Evolutionary conservation across 2,113 vertebrate genomes (phyloP).

Genomic region (Morone chrysops): DNA sequence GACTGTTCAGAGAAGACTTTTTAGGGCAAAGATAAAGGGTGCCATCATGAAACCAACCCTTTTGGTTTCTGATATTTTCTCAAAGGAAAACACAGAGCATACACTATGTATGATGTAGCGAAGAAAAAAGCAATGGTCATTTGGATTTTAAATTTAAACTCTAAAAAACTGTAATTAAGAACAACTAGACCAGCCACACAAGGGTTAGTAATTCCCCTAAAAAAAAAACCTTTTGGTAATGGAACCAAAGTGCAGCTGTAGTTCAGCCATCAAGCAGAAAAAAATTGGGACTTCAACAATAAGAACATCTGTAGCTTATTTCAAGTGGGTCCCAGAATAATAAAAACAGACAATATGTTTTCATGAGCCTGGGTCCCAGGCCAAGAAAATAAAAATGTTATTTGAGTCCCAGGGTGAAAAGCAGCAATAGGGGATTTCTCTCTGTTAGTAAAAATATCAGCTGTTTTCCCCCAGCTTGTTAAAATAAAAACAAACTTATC

Average conservation of each 20-base stretch:
- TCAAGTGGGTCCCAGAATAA: slow-evolving; percentile 55
- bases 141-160: background rate
- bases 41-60: background rate
- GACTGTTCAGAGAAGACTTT: too few relatives aligned
- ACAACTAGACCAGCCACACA: background rate
- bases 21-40: background rate
- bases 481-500: slow-evolving; percentile 61
- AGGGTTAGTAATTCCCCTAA: background rate
- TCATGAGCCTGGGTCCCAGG: slow-evolving; percentile 56
- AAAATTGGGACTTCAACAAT: slow-evolving; percentile 38
- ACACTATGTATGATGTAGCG: background rate
- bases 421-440: slow-evolving; percentile 33
- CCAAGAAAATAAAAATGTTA: slow-evolving; percentile 60
- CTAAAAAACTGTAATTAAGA: background rate
- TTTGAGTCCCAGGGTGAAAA: slow-evolving; percentile 22
- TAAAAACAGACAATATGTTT: slow-evolving; percentile 68
- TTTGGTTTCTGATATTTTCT: background rate
- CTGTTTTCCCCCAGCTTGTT: slow-evolving; percentile 32
- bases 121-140: background rate
- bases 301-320: slow-evolving; percentile 62
- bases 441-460: slow-evolving; percentile 59
- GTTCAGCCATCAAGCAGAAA: slow-evolving; percentile 41
- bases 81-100: background rate
- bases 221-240: background rate
- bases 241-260: slow-evolving; percentile 25